Base-by-base conservation (phyloP, 2,113 vertebrate genomes). In the Rhinolophus ferrumequinum region DNA sequence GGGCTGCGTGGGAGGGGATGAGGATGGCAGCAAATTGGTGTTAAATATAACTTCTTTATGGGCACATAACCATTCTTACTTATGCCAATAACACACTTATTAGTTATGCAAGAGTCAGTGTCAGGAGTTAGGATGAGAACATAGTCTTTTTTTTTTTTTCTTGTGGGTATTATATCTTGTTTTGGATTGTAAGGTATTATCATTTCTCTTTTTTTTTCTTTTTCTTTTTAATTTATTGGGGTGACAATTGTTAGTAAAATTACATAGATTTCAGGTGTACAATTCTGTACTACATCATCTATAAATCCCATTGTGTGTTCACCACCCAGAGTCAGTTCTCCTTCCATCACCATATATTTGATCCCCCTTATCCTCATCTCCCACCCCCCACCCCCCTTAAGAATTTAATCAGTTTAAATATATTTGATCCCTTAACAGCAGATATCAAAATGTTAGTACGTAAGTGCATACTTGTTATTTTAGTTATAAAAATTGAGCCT, bases 331-430 rank as follows among this genome's bases (percentile, higher is more conserved):
- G n/a, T n/a, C n/a, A n/a, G n/a, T n/a, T n/a, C n/a, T n/a, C n/a
- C n/a, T n/a, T n/a, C n/a, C n/a, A n/a, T n/a, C n/a, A n/a, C n/a
- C n/a, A n/a, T n/a, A n/a, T n/a, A n/a, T n/a, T n/a, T n/a, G n/a
- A n/a, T n/a, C n/a, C n/a, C n/a, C n/a, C n/a, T n/a, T n/a, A n/a
- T n/a, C n/a, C n/a, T n/a, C n/a, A n/a, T n/a, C n/a, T n/a, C n/a
- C n/a, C n/a, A n/a, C n/a, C n/a, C n/a, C n/a, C n/a, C n/a, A n/a
- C n/a, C n/a, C n/a, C n/a, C n/a, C n/a, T n/a, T n/a, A n/a, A 30
- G 22, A 75, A 81, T 58, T 35, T 92, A 80, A 93, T 24, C 19
- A 58, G 13, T 56, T 93, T 70, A 81, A 88, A 52, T 67, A 90
- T 72, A 60, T 75, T 86, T 86, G 62, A 93, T 82, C 11, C 1